Base-by-base conservation (phyloP, 1,140 invertebrate species). In the Tetranychus urticae region DNA sequence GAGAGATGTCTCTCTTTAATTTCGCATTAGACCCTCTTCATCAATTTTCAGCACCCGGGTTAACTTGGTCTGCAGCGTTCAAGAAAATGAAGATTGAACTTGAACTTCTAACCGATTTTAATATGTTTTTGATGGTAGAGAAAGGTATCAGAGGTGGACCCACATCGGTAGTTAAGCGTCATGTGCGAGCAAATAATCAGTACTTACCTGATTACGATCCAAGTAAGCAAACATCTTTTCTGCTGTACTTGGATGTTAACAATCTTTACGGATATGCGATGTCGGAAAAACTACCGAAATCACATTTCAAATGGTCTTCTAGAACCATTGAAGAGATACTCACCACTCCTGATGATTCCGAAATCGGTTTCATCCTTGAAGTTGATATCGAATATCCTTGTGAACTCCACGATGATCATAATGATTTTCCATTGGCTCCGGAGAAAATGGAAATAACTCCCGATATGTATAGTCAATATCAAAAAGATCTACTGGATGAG, bases 101-200 rank as follows among this genome's bases (percentile, higher is more conserved):
- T 4, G 66, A 70, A 34, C 47, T 67, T 31, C 10, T 71, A 1
- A 62, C 56, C n/a, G 66, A 69, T 58, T 12, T 59, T 31, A 66
- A 70, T 56, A 66, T 65, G 63, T 45, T 69, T 50, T 56, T 65
- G 50, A 57, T 67, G 63, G 63, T 70, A 60, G 69, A 71, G 55
- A 69, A 70, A 58, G 48, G 48, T 23, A 52, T 52, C 4, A 4
- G 48, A 6, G 48, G 48, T 6, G 48, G 48, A 6, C 3, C 14
- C 3, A 6, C 48, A 6, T 33, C 3, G 3, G 14, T n/a, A 6
- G 6, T 33, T 4, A 4, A 4, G 4, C 48, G 14, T 6, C 33
- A 52, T 52, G 48, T 33, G 3, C 4, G 14, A 52, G 48, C 48
- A 52, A 52, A 52, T 52, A 52, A 52, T 14, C 63, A 65, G 45